phyloP scores from a whole-genome alignment of 2,888 invertebrate genomes.

The Spatulosminthurus flaviceps region DNA sequence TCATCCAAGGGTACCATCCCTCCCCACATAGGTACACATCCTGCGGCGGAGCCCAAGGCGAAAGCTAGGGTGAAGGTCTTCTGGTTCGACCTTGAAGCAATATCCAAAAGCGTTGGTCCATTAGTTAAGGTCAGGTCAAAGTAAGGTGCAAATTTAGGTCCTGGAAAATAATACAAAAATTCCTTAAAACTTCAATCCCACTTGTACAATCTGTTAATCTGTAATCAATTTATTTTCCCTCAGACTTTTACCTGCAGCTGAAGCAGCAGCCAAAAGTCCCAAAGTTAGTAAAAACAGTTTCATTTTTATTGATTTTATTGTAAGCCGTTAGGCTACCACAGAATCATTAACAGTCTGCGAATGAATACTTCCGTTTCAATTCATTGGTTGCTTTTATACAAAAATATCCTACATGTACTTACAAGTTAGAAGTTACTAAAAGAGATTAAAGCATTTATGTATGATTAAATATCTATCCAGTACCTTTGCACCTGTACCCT shows the following conservation, averaged over 20 bases:
- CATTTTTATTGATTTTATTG: background rate
- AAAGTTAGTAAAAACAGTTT: background rate
- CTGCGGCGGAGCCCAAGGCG: constrained; percentile 54
- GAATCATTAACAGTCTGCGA: background rate
- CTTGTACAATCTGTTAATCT: no score
- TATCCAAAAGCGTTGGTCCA: constrained; percentile 52
- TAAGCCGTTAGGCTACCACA: background rate
- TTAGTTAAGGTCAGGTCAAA: constrained; percentile 57
- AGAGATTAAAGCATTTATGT: no score
- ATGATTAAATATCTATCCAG: no score
- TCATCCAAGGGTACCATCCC: constrained; percentile 57
- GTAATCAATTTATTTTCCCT: background rate
- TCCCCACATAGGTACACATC: constrained; percentile 62
- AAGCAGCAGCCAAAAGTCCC: background rate
- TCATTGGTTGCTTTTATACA: no score
- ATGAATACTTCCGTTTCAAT: no score
- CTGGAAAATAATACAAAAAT: constrained; percentile 31
- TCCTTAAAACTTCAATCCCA: no score
- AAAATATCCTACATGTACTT: no score
- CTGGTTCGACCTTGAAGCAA: constrained; percentile 55
- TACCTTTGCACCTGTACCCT: no score
- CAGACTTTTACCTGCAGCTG: background rate
- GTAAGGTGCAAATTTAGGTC: constrained; percentile 57
- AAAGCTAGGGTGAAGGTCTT: constrained; percentile 60
- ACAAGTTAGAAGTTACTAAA: no score